Conservation (phyloP, 2,113 vertebrate species). For the Chionis minor region DNA sequence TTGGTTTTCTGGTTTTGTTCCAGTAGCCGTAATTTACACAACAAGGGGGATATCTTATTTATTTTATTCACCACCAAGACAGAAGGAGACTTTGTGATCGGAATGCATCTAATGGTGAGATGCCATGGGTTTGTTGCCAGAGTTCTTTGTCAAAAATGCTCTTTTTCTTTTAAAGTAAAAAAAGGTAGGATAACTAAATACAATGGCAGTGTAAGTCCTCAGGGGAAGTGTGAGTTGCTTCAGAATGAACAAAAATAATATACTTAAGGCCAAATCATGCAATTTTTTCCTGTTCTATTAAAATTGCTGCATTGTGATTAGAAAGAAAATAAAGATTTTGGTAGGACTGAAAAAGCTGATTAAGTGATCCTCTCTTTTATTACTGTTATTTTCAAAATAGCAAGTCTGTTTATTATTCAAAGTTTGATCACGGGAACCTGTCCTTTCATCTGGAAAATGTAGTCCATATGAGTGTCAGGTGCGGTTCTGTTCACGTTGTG, state of each 20-base stretch:
- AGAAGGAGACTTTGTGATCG: neutral
- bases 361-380: conserved; percentile 72
- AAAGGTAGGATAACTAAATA: neutral
- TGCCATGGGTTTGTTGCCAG: conserved; percentile 11
- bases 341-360: conserved; percentile 56
- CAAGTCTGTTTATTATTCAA: conserved; percentile 61
- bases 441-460: conserved; percentile 6
- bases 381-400: conserved; percentile 46
- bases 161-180: conserved; percentile 28
- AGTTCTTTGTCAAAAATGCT: neutral
- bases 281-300: conserved; percentile 53
- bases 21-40: conserved; percentile 22
- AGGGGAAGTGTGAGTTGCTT: neutral
- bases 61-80: neutral
- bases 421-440: conserved; percentile 28
- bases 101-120: neutral
- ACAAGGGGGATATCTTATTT: conserved; percentile 4
- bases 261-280: neutral
- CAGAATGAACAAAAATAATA: conserved; percentile 14
- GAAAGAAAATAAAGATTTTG: conserved; percentile 60
- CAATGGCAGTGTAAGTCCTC: neutral
- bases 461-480: neutral
- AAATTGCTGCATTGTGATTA: conserved; percentile 60
- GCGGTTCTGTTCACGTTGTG: conserved; percentile 1
- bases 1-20: neutral